These are phyloP conservation scores for Colistium nudipinnis DNA, from an alignment of 2,113 vertebrate species.

Conservation along the genomic window DNA sequence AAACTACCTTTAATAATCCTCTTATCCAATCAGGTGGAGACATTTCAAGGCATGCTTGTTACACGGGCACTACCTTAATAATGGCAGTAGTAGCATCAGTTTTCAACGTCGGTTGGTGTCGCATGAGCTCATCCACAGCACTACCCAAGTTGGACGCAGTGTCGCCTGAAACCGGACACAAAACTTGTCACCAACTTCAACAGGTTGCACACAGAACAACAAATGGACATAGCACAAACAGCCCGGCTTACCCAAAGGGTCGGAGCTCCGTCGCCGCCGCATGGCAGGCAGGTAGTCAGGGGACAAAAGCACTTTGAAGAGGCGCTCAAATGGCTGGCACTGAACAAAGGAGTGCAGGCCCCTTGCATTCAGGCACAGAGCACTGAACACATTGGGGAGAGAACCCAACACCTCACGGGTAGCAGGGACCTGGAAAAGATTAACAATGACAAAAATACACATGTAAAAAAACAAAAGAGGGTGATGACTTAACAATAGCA, in stretches of 20 bases:
- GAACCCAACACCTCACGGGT: conserved; percentile 96
- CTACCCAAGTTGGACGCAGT: conserved; percentile 96
- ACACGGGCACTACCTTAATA: conserved; percentile 86
- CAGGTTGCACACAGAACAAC: neutral
- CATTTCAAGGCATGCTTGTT: neutral
- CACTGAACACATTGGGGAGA: conserved; percentile 96
- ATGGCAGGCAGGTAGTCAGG: conserved; percentile 97
- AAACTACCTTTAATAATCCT: conserved; percentile 9
- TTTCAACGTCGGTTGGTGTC: conserved; percentile 95
- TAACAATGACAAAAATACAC: conserved; percentile 1
- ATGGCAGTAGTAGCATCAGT: conserved; percentile 96
- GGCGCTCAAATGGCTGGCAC: conserved; percentile 96
- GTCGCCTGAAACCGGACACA: conserved; percentile 83
- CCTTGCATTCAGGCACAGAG: conserved; percentile 94
- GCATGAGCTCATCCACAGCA: conserved; percentile 97
- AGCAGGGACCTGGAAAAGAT: conserved; percentile 88
- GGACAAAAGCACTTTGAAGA: conserved; percentile 97
- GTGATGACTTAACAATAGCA: neutral
- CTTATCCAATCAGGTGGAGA: neutral
- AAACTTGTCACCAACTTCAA: conserved; percentile 1
- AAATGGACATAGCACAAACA: neutral
- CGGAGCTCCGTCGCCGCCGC: conserved; percentile 92
- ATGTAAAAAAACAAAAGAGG: neutral
- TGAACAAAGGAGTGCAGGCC: conserved; percentile 96
- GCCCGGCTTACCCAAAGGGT: conserved; percentile 88